A percentile compares a stretch with the other conserved stretches of the same genome.
phyloP scores from a whole-genome alignment of 2,888 invertebrate genomes.

The Plutella xylostella region DNA sequence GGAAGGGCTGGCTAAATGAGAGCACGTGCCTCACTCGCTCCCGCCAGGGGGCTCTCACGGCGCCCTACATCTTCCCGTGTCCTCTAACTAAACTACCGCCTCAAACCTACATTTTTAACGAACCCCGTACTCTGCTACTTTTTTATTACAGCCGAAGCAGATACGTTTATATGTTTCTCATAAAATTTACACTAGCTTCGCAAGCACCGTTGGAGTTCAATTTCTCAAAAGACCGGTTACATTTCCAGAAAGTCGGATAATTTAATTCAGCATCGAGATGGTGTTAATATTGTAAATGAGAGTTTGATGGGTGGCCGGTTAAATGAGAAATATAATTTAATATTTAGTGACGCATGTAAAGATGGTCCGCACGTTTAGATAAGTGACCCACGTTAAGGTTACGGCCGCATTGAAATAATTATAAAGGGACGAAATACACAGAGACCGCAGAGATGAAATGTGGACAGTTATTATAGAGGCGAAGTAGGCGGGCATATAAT shows the following conservation, averaged over 20 bases:
- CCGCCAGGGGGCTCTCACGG: conserved; percentile 25
- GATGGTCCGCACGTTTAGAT: conserved; percentile 1
- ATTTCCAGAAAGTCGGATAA: too few species aligned
- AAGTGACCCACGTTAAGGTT: conserved; percentile 20
- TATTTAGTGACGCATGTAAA: neutral
- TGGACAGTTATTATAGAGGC: conserved; percentile 32
- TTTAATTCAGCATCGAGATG: too few species aligned
- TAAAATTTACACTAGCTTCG: neutral
- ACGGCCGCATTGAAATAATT: neutral
- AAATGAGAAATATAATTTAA: too few species aligned
- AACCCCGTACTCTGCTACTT: conserved; percentile 25
- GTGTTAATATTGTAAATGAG: too few species aligned
- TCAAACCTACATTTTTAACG: conserved; percentile 42
- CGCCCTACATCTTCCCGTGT: conserved; percentile 33
- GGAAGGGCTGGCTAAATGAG: conserved; percentile 17
- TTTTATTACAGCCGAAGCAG: conserved; percentile 13
- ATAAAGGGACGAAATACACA: neutral
- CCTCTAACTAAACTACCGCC: conserved; percentile 27
- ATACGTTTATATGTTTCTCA: conserved; percentile 8
- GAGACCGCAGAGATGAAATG: neutral
- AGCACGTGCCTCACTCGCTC: conserved; percentile 5
- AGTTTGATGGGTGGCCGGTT: too few species aligned
- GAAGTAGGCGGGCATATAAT: conserved; percentile 36
- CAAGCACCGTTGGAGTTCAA: neutral
- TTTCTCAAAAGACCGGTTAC: too few species aligned